Conservation (phyloP, 2,113 vertebrate species). For the Scomber scombrus region DNA sequence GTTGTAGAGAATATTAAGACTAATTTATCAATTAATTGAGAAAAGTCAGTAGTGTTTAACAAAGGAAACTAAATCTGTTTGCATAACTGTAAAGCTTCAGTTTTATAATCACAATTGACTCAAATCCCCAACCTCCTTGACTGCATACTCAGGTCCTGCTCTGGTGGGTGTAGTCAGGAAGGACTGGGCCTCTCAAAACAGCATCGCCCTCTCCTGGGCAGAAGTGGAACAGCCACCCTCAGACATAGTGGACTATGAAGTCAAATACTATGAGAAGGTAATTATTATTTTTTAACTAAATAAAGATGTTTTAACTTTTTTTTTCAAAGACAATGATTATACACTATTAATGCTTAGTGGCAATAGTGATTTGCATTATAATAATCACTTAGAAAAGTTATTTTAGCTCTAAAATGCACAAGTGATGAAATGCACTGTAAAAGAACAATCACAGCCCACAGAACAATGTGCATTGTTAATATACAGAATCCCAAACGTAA, state of each 20-base stretch:
- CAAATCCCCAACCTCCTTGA: constrained; percentile 3
- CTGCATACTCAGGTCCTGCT: constrained; percentile 87
- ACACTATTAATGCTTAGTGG: neutral
- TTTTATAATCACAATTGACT: constrained; percentile 15
- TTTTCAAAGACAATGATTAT: neutral
- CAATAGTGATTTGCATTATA: neutral
- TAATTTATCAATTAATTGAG: no score
- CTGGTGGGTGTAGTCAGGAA: constrained; percentile 95
- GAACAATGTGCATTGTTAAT: constrained; percentile 34
- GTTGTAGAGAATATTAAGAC: no score
- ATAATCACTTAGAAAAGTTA: neutral
- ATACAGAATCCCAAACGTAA: constrained; percentile 33
- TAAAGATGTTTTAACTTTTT: neutral
- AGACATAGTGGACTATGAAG: constrained; percentile 96
- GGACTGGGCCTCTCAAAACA: constrained; percentile 96
- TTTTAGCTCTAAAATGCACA: neutral
- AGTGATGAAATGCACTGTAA: neutral
- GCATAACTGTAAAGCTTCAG: neutral
- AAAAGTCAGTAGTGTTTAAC: no score
- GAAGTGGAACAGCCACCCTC: constrained; percentile 91
- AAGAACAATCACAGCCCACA: constrained; percentile 21
- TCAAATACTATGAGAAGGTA: constrained; percentile 99
- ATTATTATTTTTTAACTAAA: neutral
- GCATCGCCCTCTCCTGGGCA: constrained; percentile 98
- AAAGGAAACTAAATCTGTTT: neutral